Percentiles rank a stretch among this genome's conserved stretches.
phyloP scores from a whole-genome alignment of 1,140 invertebrate species.

The Papilio dardanus region DNA sequence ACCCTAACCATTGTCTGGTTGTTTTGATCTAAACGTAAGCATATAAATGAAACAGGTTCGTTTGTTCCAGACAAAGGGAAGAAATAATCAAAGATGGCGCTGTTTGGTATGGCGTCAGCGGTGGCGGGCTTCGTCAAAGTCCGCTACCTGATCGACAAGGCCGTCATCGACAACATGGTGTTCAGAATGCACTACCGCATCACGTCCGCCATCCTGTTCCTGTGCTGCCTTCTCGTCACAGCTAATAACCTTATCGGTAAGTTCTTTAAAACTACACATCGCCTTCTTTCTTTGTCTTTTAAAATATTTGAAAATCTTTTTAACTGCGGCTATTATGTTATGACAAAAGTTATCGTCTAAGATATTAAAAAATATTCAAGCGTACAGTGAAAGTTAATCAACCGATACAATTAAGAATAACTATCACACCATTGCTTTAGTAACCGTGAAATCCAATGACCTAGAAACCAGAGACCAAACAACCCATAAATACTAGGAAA shows the following conservation, averaged over 20 bases:
- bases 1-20: conserved; percentile 45
- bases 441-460: conserved; percentile 49
- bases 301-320: background rate
- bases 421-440: conserved; percentile 22
- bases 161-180: conserved; percentile 94
- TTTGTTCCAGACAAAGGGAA: conserved; percentile 70
- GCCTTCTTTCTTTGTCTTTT: background rate
- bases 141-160: conserved; percentile 92
- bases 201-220: conserved; percentile 93
- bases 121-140: conserved; percentile 94
- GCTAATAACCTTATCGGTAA: conserved; percentile 94
- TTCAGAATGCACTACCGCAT: conserved; percentile 95
- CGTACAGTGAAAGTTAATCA: conserved; percentile 47
- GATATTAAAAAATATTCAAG: background rate
- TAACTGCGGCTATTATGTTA: too few relatives aligned
- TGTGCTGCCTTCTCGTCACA: conserved; percentile 93
- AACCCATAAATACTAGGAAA: conserved; percentile 50
- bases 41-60: conserved; percentile 40
- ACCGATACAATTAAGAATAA: conserved; percentile 42
- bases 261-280: conserved; percentile 51
- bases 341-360: too few relatives aligned
- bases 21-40: conserved; percentile 32
- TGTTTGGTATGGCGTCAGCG: conserved; percentile 91
- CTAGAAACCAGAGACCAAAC: conserved; percentile 57
- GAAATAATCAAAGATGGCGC: conserved; percentile 85